Evolutionary conservation across 2,113 vertebrate genomes (phyloP).

Genomic region (Lepus americanus): DNA sequence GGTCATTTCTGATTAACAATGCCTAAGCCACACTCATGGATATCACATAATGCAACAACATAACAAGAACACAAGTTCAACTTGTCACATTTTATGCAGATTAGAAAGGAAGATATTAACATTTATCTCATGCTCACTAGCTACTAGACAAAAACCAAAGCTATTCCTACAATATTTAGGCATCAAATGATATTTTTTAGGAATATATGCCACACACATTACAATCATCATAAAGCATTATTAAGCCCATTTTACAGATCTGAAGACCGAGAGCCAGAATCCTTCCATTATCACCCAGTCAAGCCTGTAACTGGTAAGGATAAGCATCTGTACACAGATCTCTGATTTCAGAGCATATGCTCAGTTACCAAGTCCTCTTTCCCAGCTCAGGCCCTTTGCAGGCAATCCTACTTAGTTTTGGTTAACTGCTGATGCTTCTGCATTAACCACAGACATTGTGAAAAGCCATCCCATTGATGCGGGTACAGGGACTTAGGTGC

Average conservation of each 20-base stretch:
- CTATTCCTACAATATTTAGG: not conserved
- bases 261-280: conserved; percentile 21
- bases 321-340: not conserved
- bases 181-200: conserved; percentile 3
- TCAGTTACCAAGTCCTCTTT: not conserved
- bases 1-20: not conserved
- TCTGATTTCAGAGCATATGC: not conserved
- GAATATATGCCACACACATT: not conserved
- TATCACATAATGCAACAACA: not conserved
- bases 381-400: not conserved
- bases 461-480: not conserved
- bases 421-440: not conserved
- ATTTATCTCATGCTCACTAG: not conserved
- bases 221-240: not conserved
- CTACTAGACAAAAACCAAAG: not conserved
- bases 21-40: not conserved
- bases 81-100: not conserved
- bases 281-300: not conserved
- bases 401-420: not conserved
- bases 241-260: conserved; percentile 25
- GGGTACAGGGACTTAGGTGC: not conserved
- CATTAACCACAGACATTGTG: not conserved
- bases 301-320: not conserved
- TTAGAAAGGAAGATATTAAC: not conserved
- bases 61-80: not conserved